These are phyloP conservation scores for Xiphophorus hellerii DNA, from an alignment of 2,113 vertebrate genomes.

Conservation along the genomic window DNA sequence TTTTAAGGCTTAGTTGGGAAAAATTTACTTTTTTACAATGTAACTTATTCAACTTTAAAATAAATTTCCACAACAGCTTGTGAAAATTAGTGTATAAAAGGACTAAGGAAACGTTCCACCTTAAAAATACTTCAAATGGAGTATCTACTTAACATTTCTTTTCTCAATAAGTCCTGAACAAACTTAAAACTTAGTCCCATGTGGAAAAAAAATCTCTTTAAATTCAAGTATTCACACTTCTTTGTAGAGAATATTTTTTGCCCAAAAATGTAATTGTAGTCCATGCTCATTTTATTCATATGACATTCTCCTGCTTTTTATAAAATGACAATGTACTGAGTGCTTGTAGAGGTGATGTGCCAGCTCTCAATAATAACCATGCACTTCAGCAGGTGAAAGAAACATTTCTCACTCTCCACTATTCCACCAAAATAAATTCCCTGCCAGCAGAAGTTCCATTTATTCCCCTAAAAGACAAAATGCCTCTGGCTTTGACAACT, in stretches of 20 bases:
- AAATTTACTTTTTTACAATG: too few species aligned
- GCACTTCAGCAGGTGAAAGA: conserved; percentile 18
- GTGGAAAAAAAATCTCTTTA: too few species aligned
- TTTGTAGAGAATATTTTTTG: background rate
- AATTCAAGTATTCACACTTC: background rate
- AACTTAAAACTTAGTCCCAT: background rate
- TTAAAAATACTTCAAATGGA: too few species aligned
- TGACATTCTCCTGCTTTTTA: conserved; percentile 8
- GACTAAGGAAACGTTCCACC: too few species aligned
- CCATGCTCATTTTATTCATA: background rate
- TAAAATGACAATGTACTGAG: conserved; percentile 19
- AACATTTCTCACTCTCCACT: conserved; percentile 26
- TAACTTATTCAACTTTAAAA: too few species aligned
- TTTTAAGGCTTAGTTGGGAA: too few species aligned
- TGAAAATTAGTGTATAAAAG: too few species aligned
- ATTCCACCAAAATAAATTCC: conserved; percentile 24
- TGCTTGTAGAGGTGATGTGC: conserved; percentile 21
- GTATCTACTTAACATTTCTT: too few species aligned
- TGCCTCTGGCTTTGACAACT: conserved; percentile 4
- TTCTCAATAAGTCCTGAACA: too few species aligned
- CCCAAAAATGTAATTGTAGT: background rate
- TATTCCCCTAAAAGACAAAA: conserved; percentile 15
- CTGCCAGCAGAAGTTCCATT: conserved; percentile 24
- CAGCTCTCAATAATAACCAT: conserved; percentile 11
- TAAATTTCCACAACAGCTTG: too few species aligned